phyloP scores from a whole-genome alignment of 2,888 invertebrate genomes.

The Ischnura elegans region DNA sequence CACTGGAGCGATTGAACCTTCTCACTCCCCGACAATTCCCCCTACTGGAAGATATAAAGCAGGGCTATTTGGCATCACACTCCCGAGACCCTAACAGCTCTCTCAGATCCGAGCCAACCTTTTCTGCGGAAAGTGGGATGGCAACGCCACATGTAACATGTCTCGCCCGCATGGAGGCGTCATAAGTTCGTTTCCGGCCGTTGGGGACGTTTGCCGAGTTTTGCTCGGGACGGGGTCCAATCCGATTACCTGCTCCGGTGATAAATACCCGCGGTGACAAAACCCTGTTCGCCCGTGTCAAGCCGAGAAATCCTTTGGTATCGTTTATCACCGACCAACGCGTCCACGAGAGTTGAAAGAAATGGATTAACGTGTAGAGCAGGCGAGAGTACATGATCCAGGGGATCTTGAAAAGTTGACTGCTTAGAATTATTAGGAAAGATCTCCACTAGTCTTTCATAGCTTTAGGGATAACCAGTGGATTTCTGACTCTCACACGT shows the following conservation, averaged over 20 bases:
- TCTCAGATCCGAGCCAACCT: not conserved
- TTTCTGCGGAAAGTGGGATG: not conserved
- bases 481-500: not conserved
- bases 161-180: not conserved
- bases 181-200: not conserved
- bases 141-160: not conserved
- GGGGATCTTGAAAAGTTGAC: not conserved
- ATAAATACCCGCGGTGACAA: constrained; percentile 28
- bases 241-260: constrained; percentile 40
- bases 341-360: not conserved
- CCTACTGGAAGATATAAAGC: not conserved
- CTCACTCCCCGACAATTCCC: not conserved
- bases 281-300: not conserved
- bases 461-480: not conserved
- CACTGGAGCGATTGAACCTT: not conserved
- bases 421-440: not conserved
- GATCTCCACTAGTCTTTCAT: not conserved
- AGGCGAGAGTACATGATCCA: not conserved
- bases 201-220: not conserved
- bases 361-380: not conserved
- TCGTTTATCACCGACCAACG: not conserved
- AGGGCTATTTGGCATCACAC: not conserved
- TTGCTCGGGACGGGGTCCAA: not conserved
- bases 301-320: not conserved
- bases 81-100: not conserved